Conservation (phyloP, 2,797 vertebrate genomes). For the Diplodus puntazzo region DNA sequence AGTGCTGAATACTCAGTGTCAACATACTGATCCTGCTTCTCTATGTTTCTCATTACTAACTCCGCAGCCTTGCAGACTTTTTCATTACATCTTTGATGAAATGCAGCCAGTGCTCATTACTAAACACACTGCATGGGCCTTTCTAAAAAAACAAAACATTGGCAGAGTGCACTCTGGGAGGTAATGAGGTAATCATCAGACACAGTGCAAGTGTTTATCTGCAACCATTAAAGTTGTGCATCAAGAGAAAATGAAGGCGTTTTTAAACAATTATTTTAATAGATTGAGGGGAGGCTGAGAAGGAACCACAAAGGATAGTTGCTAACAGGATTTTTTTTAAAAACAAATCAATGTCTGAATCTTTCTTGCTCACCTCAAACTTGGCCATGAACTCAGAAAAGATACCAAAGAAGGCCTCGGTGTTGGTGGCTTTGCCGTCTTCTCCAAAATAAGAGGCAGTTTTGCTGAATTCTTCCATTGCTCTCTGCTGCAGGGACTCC, state of each 20-base stretch:
- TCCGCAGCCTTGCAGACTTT: not conserved
- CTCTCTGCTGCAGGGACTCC: constrained; percentile 92
- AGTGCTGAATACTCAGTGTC: constrained; percentile 1
- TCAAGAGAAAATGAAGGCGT: not conserved
- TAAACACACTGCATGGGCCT: not conserved
- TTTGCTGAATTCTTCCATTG: constrained; percentile 93
- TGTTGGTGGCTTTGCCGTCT: constrained; percentile 91
- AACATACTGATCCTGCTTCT: not conserved
- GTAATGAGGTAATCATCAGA: constrained; percentile 29
- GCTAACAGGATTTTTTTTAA: not conserved
- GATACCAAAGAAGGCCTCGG: constrained; percentile 96
- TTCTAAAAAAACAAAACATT: constrained; percentile 26
- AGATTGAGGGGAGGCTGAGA: not conserved
- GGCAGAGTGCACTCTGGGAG: constrained; percentile 6
- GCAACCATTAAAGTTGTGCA: constrained; percentile 9
- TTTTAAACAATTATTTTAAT: not conserved
- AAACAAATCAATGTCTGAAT: not conserved
- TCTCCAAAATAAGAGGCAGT: constrained; percentile 96
- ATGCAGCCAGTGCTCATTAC: constrained; percentile 29
- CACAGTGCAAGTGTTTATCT: constrained; percentile 25
- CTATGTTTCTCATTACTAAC: constrained; percentile 13
- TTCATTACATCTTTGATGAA: constrained; percentile 5
- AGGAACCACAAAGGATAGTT: not conserved
- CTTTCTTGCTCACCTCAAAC: constrained; percentile 90
- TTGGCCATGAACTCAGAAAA: constrained; percentile 95